Conservation (phyloP, 2,113 vertebrate species). For the Barnardius zonarius region DNA sequence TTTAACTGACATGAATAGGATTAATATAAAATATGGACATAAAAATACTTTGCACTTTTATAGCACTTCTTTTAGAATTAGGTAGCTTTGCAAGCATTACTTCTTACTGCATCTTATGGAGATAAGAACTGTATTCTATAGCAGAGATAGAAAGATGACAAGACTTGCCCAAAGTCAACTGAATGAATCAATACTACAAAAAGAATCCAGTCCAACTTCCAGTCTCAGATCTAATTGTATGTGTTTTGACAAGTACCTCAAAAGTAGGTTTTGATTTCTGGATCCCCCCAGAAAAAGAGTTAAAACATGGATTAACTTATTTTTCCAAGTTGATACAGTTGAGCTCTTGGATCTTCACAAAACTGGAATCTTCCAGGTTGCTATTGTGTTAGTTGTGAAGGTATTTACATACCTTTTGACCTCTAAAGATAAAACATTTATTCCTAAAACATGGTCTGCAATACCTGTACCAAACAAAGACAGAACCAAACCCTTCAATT, state of each 20-base stretch:
- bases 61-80: constrained; percentile 36
- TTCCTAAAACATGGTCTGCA: background rate
- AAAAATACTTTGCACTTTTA: constrained; percentile 60
- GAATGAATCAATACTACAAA: background rate
- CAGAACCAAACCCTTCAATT: background rate
- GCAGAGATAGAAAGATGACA: background rate
- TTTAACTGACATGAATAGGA: background rate
- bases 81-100: background rate
- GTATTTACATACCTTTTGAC: background rate
- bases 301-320: background rate
- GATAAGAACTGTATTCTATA: background rate
- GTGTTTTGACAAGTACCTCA: constrained; percentile 2
- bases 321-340: background rate
- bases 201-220: background rate
- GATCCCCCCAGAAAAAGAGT: background rate
- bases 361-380: background rate
- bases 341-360: constrained; percentile 15
- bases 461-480: background rate
- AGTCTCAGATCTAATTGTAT: background rate
- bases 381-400: background rate
- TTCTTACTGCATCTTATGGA: background rate
- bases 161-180: constrained; percentile 31
- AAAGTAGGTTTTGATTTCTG: background rate
- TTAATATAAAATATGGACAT: background rate
- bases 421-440: background rate